Conservation (phyloP, 2,797 vertebrate genomes). For the Mormyrus hasselquistii region DNA sequence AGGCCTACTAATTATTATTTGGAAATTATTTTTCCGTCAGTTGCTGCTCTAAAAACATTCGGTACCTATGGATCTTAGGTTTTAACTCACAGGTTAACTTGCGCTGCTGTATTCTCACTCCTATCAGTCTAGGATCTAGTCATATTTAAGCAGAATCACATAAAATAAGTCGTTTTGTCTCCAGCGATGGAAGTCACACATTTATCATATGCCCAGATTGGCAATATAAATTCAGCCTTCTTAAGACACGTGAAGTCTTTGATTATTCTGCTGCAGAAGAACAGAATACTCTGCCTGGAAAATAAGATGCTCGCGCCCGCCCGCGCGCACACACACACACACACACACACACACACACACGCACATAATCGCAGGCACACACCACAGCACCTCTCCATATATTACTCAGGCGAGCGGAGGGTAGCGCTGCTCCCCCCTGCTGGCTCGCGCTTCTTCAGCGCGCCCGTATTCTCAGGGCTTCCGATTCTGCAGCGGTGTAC, state of each 20-base stretch:
- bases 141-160: not conserved
- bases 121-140: not conserved
- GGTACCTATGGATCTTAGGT: not conserved
- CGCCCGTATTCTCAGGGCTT: not conserved
- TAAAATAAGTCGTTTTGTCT: not conserved
- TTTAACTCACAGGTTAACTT: not conserved
- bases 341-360: not conserved
- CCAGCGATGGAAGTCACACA: not conserved
- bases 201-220: not conserved
- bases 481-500: not conserved
- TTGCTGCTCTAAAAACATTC: not conserved
- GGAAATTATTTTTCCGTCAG: not conserved
- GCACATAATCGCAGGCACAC: not conserved
- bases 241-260: not conserved
- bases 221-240: not conserved
- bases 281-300: not conserved
- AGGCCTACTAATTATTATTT: not conserved
- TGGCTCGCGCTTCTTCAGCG: constrained; percentile 50
- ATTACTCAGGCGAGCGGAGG: not conserved
- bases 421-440: constrained; percentile 14
- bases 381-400: not conserved
- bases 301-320: not conserved
- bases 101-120: not conserved
- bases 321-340: not conserved
- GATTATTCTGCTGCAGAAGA: not conserved